Evolutionary conservation across 2,888 invertebrate genomes (phyloP).

Genomic region (Colletes collaris): DNA sequence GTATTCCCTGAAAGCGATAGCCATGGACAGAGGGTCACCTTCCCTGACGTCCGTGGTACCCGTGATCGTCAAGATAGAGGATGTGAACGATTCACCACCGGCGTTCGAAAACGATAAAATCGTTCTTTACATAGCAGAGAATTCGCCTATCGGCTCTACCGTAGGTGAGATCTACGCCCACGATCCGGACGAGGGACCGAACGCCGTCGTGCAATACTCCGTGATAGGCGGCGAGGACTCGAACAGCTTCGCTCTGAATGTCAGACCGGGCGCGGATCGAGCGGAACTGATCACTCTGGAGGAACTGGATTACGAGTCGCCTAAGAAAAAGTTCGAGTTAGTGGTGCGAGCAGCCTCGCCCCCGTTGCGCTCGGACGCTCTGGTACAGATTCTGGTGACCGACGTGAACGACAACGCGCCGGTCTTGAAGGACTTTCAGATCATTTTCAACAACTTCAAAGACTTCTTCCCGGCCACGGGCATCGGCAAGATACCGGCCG

Average conservation of each 20-base stretch:
- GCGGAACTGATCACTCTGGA: slow-evolving; percentile 95
- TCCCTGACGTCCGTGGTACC: slow-evolving; percentile 88
- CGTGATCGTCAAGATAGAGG: slow-evolving; percentile 92
- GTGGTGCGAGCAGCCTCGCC: slow-evolving; percentile 95
- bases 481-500: slow-evolving; percentile 96
- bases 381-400: slow-evolving; percentile 93
- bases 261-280: slow-evolving; percentile 91
- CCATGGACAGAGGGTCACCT: slow-evolving; percentile 95
- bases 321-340: slow-evolving; percentile 94
- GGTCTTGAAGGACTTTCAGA: slow-evolving; percentile 93
- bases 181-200: slow-evolving; percentile 96
- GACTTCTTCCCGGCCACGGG: slow-evolving; percentile 96
- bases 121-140: slow-evolving; percentile 95
- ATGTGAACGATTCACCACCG: slow-evolving; percentile 95
- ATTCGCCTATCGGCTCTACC: slow-evolving; percentile 97
- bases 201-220: slow-evolving; percentile 96
- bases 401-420: slow-evolving; percentile 99
- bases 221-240: slow-evolving; percentile 97
- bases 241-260: slow-evolving; percentile 92
- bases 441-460: slow-evolving; percentile 97
- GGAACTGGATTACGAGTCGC: slow-evolving; percentile 98
- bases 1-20: slow-evolving; percentile 93
- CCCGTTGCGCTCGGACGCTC: slow-evolving; percentile 93
- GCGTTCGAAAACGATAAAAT: slow-evolving; percentile 95
- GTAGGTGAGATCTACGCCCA: slow-evolving; percentile 95